A percentile compares a stretch with the other conserved stretches of the same genome.
Evolutionary conservation across 2,888 invertebrate genomes (phyloP).

Genomic region (Cryptocephalus primarius): DNA sequence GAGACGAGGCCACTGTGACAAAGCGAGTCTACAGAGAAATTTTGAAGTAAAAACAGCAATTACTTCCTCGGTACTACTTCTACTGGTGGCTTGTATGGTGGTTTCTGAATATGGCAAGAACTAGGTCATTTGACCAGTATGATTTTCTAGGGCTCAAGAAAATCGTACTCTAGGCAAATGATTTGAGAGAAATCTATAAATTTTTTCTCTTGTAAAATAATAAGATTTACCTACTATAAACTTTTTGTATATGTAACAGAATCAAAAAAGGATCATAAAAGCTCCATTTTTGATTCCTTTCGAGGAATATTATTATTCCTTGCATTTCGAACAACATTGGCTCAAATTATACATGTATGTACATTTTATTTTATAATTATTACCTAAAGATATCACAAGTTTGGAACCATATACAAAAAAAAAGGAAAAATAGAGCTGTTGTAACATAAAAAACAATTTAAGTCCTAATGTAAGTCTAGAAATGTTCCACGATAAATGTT

Average conservation of each 20-base stretch:
- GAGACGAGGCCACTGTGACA: neutral
- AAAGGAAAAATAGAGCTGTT: conserved; percentile 4
- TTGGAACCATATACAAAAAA: neutral
- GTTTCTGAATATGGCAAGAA: too few relatives aligned
- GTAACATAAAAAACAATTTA: conserved; percentile 3
- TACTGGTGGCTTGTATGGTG: too few relatives aligned
- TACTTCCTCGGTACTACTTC: too few relatives aligned
- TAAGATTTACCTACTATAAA: conserved; percentile 6
- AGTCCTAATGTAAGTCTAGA: conserved; percentile 16
- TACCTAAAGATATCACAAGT: conserved; percentile 5
- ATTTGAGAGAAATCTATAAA: conserved; percentile 16
- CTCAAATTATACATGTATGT: neutral
- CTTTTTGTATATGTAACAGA: conserved; percentile 1
- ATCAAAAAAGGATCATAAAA: conserved; percentile 8
- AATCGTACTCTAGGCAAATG: conserved; percentile 22
- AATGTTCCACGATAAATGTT: conserved; percentile 30
- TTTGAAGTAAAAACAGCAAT: too few relatives aligned
- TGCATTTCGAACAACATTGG: too few relatives aligned
- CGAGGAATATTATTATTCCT: too few relatives aligned
- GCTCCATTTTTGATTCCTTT: conserved; percentile 1
- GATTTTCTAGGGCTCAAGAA: conserved; percentile 13
- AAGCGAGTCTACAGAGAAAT: neutral
- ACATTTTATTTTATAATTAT: conserved; percentile 7
- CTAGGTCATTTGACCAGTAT: conserved; percentile 5
- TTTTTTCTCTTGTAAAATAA: conserved; percentile 11